Base-by-base conservation (phyloP, 1,140 invertebrate genomes). In the Drosophila jambulina region DNA sequence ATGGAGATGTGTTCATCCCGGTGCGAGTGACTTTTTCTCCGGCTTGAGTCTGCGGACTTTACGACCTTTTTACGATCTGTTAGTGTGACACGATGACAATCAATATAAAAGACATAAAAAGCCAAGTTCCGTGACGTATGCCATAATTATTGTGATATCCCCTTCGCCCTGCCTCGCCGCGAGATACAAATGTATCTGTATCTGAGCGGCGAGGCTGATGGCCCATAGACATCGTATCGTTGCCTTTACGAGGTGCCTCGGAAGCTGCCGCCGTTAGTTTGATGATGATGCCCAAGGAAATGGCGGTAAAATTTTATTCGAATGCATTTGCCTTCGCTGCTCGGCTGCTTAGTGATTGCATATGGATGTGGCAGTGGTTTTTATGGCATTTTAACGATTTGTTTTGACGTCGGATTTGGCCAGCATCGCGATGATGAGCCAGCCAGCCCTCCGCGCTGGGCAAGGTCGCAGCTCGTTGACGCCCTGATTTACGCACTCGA, bases 11-110 rank as follows among this genome's bases (percentile, higher is more conserved):
- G 67, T 81, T 75, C 78, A 86, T 75, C 68, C 42, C 46, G 48
- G n/a, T 23, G 54, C 43, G 27, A 86, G 59, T 56, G 65, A 36
- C 54, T 45, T 36, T 42, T 46, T 68, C 36, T 19, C 19, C 32
- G 29, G 42, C 61, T 38, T 59, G 58, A 60, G 57, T 79, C 63
- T 70, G 62, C 61, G 65, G 82, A 78, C 71, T 91, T 92, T 85
- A 92, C 91, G 91, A 92, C 81, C 76, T 91, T 92, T 92, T 92
- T 92, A 92, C 91, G 90, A 91, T 92, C 87, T 90, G 84, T 84
- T 80, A 80, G 84, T 92, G 75, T 91, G 84, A 86, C 91, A 91
- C 71, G 85, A 87, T 82, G 88, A 91, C 84, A 91, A 91, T 79
- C 88, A 88, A 91, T 91, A 91, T 88, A 91, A 91, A 88, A 85